Percentiles rank a stretch among this genome's conserved stretches.
These are phyloP conservation scores for Hirudinaria manillensis DNA, from an alignment of 2,888 invertebrate genomes.

Conservation along the genomic window DNA sequence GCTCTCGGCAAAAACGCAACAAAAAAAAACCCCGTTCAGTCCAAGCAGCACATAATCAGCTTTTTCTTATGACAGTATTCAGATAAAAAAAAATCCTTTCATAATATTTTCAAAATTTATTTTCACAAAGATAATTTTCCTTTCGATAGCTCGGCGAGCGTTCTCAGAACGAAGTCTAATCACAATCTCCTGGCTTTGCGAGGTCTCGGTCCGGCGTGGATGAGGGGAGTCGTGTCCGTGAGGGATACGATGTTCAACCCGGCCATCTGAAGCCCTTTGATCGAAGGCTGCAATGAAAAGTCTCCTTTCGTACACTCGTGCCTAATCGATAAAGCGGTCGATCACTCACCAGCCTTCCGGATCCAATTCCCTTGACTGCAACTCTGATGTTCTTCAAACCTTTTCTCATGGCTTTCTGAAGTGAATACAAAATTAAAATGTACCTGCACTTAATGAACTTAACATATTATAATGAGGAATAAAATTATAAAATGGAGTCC, in stretches of 20 bases:
- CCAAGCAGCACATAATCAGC: no score
- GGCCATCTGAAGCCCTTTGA: slow-evolving; percentile 87
- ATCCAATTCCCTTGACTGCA: slow-evolving; percentile 74
- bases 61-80: no score
- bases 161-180: neutral
- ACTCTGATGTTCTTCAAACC: slow-evolving; percentile 74
- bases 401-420: slow-evolving; percentile 53
- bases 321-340: neutral
- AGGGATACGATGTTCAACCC: slow-evolving; percentile 83
- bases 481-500: neutral
- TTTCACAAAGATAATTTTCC: no score
- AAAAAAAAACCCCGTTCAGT: no score
- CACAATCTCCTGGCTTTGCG: slow-evolving; percentile 37
- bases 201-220: slow-evolving; percentile 35
- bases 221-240: slow-evolving; percentile 63
- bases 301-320: neutral
- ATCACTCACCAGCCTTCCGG: slow-evolving; percentile 75
- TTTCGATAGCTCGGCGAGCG: no score
- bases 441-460: neutral
- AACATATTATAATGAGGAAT: neutral
- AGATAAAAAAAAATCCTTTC: no score
- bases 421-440: slow-evolving; percentile 26
- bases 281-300: slow-evolving; percentile 66
- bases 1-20: no score
- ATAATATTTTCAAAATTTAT: no score